Evolutionary conservation across 1,140 invertebrate species (phyloP).

Genomic region (Cotesia vestalis): DNA sequence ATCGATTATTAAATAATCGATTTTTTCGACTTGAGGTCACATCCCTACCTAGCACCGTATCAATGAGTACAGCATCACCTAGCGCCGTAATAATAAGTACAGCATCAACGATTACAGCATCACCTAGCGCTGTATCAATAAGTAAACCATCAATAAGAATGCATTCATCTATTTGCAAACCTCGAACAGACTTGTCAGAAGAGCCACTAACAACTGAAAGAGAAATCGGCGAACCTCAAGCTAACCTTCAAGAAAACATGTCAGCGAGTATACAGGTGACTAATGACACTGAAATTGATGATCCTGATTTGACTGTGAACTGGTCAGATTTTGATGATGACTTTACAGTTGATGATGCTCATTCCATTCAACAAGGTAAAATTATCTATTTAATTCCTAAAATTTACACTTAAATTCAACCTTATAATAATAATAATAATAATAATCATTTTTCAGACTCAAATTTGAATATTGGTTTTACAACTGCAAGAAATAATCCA

Average conservation of each 20-base stretch:
- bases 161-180: background rate
- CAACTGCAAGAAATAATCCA: conserved; percentile 12
- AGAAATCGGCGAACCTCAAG: no score
- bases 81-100: no score
- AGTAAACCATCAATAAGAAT: background rate
- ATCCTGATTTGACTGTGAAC: conserved; percentile 2
- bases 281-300: background rate
- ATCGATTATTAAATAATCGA: no score
- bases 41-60: no score
- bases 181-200: background rate
- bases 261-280: background rate
- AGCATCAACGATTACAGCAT: background rate
- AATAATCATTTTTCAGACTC: background rate
- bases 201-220: no score
- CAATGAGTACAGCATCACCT: no score
- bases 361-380: conserved; percentile 11
- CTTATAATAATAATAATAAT: conserved; percentile 9
- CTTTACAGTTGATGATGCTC: conserved; percentile 1
- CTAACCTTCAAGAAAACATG: background rate
- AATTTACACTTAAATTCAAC: background rate
- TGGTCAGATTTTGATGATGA: conserved; percentile 4
- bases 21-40: no score
- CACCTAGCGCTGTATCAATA: background rate
- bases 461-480: conserved; percentile 15
- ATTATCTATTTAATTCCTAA: conserved; percentile 10